Percentiles rank a stretch among this genome's conserved stretches.
Evolutionary conservation across 1,140 invertebrate genomes (phyloP).

Genomic region (Saccostrea cuccullata): DNA sequence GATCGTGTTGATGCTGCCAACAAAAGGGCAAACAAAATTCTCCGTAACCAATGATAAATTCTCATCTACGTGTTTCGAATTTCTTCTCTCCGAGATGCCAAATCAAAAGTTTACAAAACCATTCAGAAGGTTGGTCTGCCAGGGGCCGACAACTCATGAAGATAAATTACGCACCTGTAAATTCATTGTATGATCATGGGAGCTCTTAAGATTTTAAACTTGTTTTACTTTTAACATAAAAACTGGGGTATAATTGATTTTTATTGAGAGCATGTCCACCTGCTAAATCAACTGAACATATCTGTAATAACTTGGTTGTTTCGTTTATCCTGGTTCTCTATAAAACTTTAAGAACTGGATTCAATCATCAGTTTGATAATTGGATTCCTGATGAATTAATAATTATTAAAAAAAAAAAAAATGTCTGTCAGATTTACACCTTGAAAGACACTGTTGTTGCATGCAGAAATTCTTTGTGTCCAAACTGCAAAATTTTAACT

Average conservation of each 20-base stretch:
- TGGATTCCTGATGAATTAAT: too few relatives aligned
- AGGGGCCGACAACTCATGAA: neutral
- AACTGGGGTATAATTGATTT: too few relatives aligned
- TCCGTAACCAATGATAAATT: slow-evolving; percentile 54
- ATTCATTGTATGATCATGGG: neutral
- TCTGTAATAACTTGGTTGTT: too few relatives aligned
- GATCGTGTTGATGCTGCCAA: slow-evolving; percentile 57
- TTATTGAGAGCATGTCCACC: too few relatives aligned
- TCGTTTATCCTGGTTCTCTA: too few relatives aligned
- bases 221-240: too few relatives aligned
- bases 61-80: neutral
- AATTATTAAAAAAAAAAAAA: too few relatives aligned
- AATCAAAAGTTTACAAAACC: slow-evolving; percentile 27
- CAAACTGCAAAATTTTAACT: neutral
- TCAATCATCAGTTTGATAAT: too few relatives aligned
- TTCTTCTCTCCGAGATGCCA: slow-evolving; percentile 19
- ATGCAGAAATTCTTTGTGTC: slow-evolving; percentile 28
- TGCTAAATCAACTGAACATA: too few relatives aligned
- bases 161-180: neutral
- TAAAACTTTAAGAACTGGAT: too few relatives aligned
- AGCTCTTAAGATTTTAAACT: neutral
- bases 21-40: slow-evolving; percentile 59
- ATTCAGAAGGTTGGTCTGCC: neutral
- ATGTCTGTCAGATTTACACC: too few relatives aligned
- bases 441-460: neutral